These are phyloP conservation scores for Lepus europaeus DNA, from an alignment of 2,113 vertebrate species.

Conservation along the genomic window DNA sequence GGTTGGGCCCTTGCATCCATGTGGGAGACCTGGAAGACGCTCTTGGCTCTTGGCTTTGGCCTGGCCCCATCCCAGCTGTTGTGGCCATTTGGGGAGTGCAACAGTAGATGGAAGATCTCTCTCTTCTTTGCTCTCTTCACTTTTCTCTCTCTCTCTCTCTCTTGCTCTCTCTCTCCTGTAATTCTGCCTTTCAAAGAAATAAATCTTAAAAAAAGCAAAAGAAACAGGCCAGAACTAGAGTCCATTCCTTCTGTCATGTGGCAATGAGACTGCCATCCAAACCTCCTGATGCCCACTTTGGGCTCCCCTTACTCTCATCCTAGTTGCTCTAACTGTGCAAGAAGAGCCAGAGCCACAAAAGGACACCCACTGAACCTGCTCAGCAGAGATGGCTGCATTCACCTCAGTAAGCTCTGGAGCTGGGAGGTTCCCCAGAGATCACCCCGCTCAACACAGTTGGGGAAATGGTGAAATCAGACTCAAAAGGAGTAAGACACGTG, in stretches of 20 bases:
- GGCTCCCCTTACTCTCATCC: background rate
- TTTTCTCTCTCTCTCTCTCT: no score
- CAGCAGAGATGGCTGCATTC: background rate
- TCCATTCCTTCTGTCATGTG: background rate
- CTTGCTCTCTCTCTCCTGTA: no score
- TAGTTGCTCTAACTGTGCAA: background rate
- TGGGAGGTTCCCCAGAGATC: background rate
- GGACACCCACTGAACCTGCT: background rate
- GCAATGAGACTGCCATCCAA: background rate
- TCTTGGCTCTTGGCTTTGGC: no score
- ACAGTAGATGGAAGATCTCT: no score
- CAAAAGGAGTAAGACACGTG: background rate
- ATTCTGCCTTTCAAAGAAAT: no score
- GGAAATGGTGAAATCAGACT: slow-evolving; percentile 20
- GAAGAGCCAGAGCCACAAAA: slow-evolving; percentile 36
- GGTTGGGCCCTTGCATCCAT: no score
- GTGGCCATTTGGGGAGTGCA: no score
- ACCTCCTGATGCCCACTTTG: background rate
- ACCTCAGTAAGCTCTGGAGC: background rate
- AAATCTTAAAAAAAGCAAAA: no score
- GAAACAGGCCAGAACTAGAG: slow-evolving; percentile 5
- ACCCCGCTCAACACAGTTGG: background rate
- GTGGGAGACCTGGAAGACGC: no score
- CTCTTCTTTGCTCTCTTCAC: no score
- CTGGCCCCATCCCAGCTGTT: no score